Evolutionary conservation across 2,797 vertebrate genomes (phyloP), one percentile per base, ranked within the genome.

Genomic region (Microctenopoma steveboyesi): DNA sequence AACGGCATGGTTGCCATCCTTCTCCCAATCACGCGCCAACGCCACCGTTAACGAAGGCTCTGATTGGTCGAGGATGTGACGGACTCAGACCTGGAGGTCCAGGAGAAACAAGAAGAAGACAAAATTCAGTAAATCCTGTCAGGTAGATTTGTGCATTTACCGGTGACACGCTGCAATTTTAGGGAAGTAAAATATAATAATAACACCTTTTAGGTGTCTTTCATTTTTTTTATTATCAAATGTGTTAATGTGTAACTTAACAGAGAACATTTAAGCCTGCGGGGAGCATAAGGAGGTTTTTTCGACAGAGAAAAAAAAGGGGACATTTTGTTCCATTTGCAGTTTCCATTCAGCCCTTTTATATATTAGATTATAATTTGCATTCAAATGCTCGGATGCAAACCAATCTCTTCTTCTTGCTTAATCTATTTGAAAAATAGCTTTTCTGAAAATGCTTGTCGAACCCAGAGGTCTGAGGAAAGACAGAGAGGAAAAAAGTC

Each of bases 1-100:
- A 94, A 96, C 22, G 95, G 95, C 92, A 95, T 93, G 81, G 94
- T 94, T 30, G 95, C 94, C 95, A 96, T 97, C 86, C 82, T 92
- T 89, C 70, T 79, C 80, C 81, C 89, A 84, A 87, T 85, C 66
- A 78, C 79, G 78, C n/a, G 85, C 87, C 79, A 42, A 76, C 81
- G 89, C 89, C 40, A 80, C 87, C 74, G 82, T 92, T 92, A 95
- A 91, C 73, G 90, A 76, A 89, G 92, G 81, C 88, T 92, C 86
- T 66, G 91, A 91, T 90, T 87, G 88, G 91, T 83, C 75, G 83
- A 91, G 75, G 84, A 85, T 70, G 82, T 81, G 88, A 87, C 83
- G 59, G 76, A 81, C 86, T 91, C 72, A 89, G 84, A 92, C 82
- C 93, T 86, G 72, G 66, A 71, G 65, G 69, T 52, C 18, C 16